Evolutionary conservation across 2,113 vertebrate species (phyloP), one percentile per base, ranked within the genome.

Genomic region (Poeciliopsis turrubarensis): DNA sequence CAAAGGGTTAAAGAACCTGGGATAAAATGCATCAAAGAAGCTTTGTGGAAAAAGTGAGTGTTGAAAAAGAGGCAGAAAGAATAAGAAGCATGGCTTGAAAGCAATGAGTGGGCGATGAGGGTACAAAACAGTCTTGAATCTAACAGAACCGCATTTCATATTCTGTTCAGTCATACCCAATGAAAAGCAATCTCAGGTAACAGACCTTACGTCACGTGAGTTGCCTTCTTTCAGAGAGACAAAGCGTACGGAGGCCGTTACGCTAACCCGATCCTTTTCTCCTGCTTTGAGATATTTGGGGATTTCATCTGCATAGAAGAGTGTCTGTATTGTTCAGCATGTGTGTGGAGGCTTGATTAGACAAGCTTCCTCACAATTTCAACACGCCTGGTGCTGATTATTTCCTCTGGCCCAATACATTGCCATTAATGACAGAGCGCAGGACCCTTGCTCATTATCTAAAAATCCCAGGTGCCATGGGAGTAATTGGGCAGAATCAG

Each of bases 111-210:
- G 83, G 74, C 81, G 80, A 87, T 76, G 27, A 73, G 86, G 76
- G 77, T 76, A 85, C 88, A 79, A 86, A 92, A 91, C 83, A 65
- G 86, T 84, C 89, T 85, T 0, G 74, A 80, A 84, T 89, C 88
- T 79, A 69, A 89, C 87, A 84, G 73, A 74, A 51, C 68, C 90
- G 88, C 78, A 89, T 91, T 91, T 91, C 79, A 89, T 88, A 91
- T 93, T 94, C 91, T 44, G 67, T 88, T 92, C 88, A 86, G 91
- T 90, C 91, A 92, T 75, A 79, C 73, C 77, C 6, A 79, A 75
- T 86, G 88, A 83, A 94, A 94, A 91, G 90, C 93, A 94, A 95
- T 94, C 92, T 94, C 89, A 89, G 92, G 92, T 92, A 93, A 88
- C 90, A 90, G 87, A 89, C 86, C 85, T 80, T 84, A 88, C 90